Base-by-base conservation (phyloP, 1,140 invertebrate genomes). In the Rhynchophorus ferrugineus region DNA sequence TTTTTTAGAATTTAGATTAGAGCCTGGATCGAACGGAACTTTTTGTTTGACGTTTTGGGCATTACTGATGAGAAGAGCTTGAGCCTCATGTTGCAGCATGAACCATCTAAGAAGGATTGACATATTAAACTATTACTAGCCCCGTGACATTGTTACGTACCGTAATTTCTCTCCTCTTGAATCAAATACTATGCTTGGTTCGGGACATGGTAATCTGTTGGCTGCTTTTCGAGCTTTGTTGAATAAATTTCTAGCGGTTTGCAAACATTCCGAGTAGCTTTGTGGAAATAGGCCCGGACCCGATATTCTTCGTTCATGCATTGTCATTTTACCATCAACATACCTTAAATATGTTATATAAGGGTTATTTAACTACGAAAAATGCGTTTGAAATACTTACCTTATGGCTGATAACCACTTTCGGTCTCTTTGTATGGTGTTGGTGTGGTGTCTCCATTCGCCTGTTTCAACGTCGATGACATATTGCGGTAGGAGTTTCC, bases 401-500 rank as follows among this genome's bases (percentile, higher is more conserved):
- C 81, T 75, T 35, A 92, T 79, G n/a, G 82, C 78, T 37, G 83
- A 81, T 7, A 95, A 71, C 77, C 88, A 91, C 66, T 87, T 89
- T 22, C 86, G 77, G 52, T 92, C 87, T 63, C 84, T 85, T 50
- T 86, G 81, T 1, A 84, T 80, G 34, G 82, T 77, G 64, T 88
- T 86, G 1, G 85, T 81, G 63, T 85, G 82, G 67, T 94, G 90
- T 50, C 84, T 78, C 89, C 90, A 95, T 72, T 93, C 89, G 1
- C 86, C 91, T 6, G 88, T 94, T 67, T 92, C 83, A 3, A 85
- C 78, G 68, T 93, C 90, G 8, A 91, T 75, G 5, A 81, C 77
- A 64, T 95, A 95, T 62, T 91, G 86, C 0, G 91, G 91, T 36
- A 96, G 67, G 21, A 95, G 76, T 63, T 90, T 90, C 87, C 90